phyloP scores from a whole-genome alignment of 2,797 vertebrate genomes.

The Malacoctenus gilli region DNA sequence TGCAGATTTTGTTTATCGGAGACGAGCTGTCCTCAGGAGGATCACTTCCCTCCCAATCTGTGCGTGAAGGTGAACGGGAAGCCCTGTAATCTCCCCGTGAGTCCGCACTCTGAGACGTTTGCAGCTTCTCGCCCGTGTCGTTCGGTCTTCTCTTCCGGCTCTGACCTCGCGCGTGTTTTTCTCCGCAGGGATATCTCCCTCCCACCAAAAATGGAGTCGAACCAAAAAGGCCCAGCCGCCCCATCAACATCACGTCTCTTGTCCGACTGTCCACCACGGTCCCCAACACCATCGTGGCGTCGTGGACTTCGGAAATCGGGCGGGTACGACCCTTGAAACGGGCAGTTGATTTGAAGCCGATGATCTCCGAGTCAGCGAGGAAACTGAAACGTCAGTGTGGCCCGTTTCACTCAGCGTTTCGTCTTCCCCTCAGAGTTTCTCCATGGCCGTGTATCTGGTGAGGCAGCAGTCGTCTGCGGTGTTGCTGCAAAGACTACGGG shows the following conservation, averaged over 20 bases:
- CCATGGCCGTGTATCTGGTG: constrained; percentile 98
- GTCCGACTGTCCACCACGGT: constrained; percentile 95
- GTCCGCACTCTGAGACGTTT: constrained; percentile 64
- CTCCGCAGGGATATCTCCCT: constrained; percentile 94
- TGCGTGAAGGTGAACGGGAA: constrained; percentile 97
- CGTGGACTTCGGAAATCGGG: constrained; percentile 98
- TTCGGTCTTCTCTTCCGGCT: no score
- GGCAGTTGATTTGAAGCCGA: no score
- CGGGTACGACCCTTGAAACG: constrained; percentile 84
- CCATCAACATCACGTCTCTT: constrained; percentile 98
- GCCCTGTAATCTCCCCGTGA: constrained; percentile 94
- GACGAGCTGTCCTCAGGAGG: constrained; percentile 97
- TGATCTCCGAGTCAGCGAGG: neutral
- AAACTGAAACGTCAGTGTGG: constrained; percentile 1
- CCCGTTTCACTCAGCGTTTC: constrained; percentile 6
- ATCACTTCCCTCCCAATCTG: constrained; percentile 95
- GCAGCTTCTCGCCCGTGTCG: no score
- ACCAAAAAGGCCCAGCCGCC: constrained; percentile 99
- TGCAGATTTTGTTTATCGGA: constrained; percentile 98
- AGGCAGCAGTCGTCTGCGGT: constrained; percentile 96
- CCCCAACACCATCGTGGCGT: constrained; percentile 97
- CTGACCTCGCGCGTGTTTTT: no score
- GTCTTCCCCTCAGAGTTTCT: constrained; percentile 89
- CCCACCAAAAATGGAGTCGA: constrained; percentile 99
- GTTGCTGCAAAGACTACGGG: constrained; percentile 94